Conservation (phyloP, 2,113 vertebrate species). For the Parus major region DNA sequence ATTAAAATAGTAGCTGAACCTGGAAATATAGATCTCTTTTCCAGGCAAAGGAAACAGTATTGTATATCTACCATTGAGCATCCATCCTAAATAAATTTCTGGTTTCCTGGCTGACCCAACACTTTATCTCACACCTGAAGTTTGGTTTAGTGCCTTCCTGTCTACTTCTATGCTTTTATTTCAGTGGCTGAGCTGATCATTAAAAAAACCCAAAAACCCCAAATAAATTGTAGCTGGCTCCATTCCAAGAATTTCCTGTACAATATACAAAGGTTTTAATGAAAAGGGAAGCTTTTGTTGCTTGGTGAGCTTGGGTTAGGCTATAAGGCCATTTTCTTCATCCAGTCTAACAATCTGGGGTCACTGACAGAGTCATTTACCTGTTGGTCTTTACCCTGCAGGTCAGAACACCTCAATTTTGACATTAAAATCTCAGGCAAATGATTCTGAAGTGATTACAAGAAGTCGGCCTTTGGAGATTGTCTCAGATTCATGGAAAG, state of each 20-base stretch:
- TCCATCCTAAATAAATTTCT: background rate
- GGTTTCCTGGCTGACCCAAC: background rate
- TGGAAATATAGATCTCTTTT: background rate
- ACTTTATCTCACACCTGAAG: background rate
- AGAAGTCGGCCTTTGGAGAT: background rate
- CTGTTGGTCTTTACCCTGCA: background rate
- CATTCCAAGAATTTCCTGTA: background rate
- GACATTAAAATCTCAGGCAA: background rate
- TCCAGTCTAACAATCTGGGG: background rate
- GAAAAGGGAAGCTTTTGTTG: background rate
- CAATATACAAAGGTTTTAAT: background rate
- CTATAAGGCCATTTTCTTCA: background rate
- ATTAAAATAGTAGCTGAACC: background rate
- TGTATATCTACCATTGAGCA: rapidly evolving
- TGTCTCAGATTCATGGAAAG: background rate
- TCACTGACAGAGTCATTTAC: background rate
- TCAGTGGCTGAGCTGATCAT: background rate
- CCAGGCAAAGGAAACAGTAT: background rate
- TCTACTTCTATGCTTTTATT: background rate
- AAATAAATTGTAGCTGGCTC: background rate
- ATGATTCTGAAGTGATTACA: background rate
- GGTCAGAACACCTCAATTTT: background rate
- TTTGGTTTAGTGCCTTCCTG: background rate
- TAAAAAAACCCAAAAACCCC: background rate
- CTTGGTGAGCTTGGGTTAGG: background rate